Percentiles rank a stretch among this genome's conserved stretches.
These are phyloP conservation scores for Tromatobia lineatoria DNA, from an alignment of 2,888 invertebrate species.

Conservation along the genomic window DNA sequence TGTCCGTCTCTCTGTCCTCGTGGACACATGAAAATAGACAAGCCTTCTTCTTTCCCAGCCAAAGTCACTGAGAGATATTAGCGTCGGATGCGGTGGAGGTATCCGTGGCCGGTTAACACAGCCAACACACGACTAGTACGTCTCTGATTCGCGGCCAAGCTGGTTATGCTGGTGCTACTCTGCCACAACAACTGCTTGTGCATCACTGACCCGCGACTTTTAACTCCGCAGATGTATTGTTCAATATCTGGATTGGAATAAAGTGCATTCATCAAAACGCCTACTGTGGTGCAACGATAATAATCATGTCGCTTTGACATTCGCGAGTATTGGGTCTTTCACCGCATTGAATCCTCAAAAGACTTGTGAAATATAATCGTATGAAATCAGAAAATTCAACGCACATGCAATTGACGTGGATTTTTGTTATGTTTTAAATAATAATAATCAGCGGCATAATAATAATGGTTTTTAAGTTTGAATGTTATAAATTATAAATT, in stretches of 20 bases:
- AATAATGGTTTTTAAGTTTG: not conserved
- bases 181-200: constrained; percentile 28
- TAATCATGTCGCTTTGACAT: not conserved
- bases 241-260: not conserved
- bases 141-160: constrained; percentile 78
- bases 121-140: constrained; percentile 76
- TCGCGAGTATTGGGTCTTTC: not conserved
- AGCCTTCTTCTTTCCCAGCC: constrained; percentile 78
- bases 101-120: constrained; percentile 57
- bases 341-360: not conserved
- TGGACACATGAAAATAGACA: constrained; percentile 82
- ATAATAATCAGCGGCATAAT: not conserved
- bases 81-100: constrained; percentile 73
- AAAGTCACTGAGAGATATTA: constrained; percentile 80
- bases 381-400: not conserved
- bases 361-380: not conserved
- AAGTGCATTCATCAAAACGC: not conserved
- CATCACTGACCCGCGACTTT: constrained; percentile 36
- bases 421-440: not conserved
- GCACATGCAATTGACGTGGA: not conserved
- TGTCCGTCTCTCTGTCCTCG: constrained; percentile 37
- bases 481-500: not conserved
- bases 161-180: constrained; percentile 65
- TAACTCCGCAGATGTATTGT: constrained; percentile 7
- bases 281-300: not conserved